Conservation (phyloP, 2,113 vertebrate genomes). For the Psettodes erumei region DNA sequence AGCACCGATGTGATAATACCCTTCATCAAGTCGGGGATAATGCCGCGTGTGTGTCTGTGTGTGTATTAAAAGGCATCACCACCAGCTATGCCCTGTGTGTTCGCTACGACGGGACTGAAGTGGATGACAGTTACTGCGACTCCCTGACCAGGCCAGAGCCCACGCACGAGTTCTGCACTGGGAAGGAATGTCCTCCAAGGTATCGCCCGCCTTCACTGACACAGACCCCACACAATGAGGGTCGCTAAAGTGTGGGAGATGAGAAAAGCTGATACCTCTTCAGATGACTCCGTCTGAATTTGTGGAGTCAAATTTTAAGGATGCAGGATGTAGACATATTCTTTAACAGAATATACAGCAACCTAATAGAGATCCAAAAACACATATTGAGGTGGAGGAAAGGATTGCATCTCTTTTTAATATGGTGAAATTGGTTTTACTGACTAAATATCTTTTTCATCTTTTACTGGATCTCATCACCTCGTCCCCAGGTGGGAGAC, state of each 20-base stretch:
- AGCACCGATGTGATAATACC: too few relatives aligned
- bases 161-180: constrained; percentile 89
- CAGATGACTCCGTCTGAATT: background rate
- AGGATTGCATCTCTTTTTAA: background rate
- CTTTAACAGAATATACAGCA: too few relatives aligned
- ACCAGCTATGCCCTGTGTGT: constrained; percentile 87
- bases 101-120: constrained; percentile 88
- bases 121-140: constrained; percentile 88
- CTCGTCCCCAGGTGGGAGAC: constrained; percentile 88
- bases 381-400: background rate
- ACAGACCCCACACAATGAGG: too few relatives aligned
- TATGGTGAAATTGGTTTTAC: background rate
- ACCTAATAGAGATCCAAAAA: too few relatives aligned
- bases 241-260: too few relatives aligned
- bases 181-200: constrained; percentile 91
- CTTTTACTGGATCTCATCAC: too few relatives aligned
- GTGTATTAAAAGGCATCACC: constrained; percentile 83
- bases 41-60: background rate
- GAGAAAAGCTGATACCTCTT: too few relatives aligned
- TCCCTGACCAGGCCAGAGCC: constrained; percentile 88
- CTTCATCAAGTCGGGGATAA: too few relatives aligned
- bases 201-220: constrained; percentile 64
- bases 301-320: background rate
- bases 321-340: too few relatives aligned
- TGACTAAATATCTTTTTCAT: background rate